These are phyloP conservation scores for Craseonycteris thonglongyai DNA, from an alignment of 2,113 vertebrate genomes.

Conservation along the genomic window DNA sequence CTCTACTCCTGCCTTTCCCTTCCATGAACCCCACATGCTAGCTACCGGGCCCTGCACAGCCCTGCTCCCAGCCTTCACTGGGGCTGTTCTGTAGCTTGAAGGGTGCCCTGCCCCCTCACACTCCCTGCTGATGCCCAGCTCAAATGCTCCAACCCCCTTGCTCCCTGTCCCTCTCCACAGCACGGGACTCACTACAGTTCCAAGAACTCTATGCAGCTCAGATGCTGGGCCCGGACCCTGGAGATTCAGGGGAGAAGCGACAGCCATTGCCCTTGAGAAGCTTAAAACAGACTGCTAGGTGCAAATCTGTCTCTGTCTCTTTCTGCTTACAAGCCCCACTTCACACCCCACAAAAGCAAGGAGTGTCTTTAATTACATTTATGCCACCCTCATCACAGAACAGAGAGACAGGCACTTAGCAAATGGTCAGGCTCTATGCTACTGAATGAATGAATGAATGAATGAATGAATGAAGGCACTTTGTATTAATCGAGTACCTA, in stretches of 20 bases:
- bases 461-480: neutral
- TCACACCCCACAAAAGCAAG: neutral
- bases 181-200: neutral
- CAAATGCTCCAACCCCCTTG: neutral
- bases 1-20: neutral
- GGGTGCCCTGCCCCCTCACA: neutral
- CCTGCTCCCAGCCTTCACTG: neutral
- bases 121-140: neutral
- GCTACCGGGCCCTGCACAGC: rapidly evolving
- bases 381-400: rapidly evolving
- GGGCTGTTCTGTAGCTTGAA: no score
- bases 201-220: neutral
- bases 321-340: neutral
- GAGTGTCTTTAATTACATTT: rapidly evolving
- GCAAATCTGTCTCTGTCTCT: neutral
- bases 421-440: neutral
- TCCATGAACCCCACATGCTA: neutral
- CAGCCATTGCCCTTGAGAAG: neutral
- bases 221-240: neutral
- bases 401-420: neutral
- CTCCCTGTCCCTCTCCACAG: rapidly evolving
- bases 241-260: neutral
- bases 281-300: no score
- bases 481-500: neutral
- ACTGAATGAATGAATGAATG: neutral